These are phyloP conservation scores for Drosophila testacea DNA, from an alignment of 2,888 invertebrate species.

Conservation along the genomic window DNA sequence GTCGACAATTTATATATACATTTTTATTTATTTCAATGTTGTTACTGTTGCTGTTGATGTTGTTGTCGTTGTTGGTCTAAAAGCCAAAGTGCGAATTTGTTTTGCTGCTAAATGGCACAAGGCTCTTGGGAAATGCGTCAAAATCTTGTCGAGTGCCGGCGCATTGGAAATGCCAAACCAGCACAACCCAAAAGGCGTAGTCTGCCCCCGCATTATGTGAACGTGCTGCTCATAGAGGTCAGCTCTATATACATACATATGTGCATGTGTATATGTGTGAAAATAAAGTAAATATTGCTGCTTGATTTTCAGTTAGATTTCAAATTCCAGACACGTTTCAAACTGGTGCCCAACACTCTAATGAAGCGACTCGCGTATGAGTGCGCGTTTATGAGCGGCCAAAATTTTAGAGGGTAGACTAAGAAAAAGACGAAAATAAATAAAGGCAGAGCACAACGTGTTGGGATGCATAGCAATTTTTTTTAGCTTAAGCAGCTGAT, in stretches of 20 bases:
- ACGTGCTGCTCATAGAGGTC: slow-evolving; percentile 51
- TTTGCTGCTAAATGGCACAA: slow-evolving; percentile 79
- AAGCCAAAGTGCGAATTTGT: slow-evolving; percentile 76
- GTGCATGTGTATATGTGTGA: slow-evolving; percentile 33
- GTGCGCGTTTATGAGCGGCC: slow-evolving; percentile 41
- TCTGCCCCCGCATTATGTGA: slow-evolving; percentile 25
- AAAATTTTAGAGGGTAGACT: slow-evolving; percentile 25
- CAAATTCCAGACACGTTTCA: slow-evolving; percentile 65
- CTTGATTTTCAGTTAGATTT: slow-evolving; percentile 51
- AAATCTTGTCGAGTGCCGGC: slow-evolving; percentile 70
- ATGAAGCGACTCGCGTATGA: slow-evolving; percentile 54
- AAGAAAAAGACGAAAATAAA: slow-evolving; percentile 27
- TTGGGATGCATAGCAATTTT: slow-evolving; percentile 30
- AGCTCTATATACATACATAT: slow-evolving; percentile 30
- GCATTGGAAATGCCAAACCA: slow-evolving; percentile 52
- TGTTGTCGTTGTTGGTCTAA: slow-evolving; percentile 34
- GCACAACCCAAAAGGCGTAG: slow-evolving; percentile 12
- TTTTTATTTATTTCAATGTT: slow-evolving; percentile 71
- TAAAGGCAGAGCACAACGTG: slow-evolving; percentile 14
- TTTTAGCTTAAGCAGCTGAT: slow-evolving; percentile 2
- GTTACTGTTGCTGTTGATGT: slow-evolving; percentile 29
- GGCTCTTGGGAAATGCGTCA: slow-evolving; percentile 79
- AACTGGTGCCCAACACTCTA: slow-evolving; percentile 44
- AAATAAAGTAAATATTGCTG: slow-evolving; percentile 65
- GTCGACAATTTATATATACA: slow-evolving; percentile 75